Conservation (phyloP, 2,797 vertebrate genomes). For the Anguilla megastoma region DNA sequence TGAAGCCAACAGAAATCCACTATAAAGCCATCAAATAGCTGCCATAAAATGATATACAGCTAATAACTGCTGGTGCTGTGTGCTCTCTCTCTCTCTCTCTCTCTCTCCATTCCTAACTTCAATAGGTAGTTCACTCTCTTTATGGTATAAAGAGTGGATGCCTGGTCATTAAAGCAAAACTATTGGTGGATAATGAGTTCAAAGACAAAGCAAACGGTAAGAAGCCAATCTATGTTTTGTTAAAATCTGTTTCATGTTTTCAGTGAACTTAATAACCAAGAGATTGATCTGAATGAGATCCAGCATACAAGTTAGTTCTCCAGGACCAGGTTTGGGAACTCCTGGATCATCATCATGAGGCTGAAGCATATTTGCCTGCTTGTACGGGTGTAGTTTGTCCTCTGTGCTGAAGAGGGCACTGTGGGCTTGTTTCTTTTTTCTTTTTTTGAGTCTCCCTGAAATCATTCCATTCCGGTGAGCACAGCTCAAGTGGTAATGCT, state of each 20-base stretch:
- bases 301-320: not conserved
- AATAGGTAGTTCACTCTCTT: not conserved
- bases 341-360: conserved; percentile 7
- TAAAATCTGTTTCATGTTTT: not conserved
- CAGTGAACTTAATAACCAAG: not conserved
- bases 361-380: conserved; percentile 6
- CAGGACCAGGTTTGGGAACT: not conserved
- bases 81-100: not conserved
- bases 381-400: conserved; percentile 35
- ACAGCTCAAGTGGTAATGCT: not conserved
- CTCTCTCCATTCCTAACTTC: not conserved
- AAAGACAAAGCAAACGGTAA: not conserved
- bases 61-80: too few relatives aligned
- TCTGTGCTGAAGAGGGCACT: conserved; percentile 55
- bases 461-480: not conserved
- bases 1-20: too few relatives aligned
- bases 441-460: not conserved
- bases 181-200: not conserved
- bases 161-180: not conserved
- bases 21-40: too few relatives aligned
- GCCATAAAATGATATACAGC: too few relatives aligned
- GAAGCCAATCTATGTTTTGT: not conserved
- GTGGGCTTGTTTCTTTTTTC: conserved; percentile 35
- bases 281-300: not conserved
- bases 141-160: not conserved